Conservation (phyloP, 2,888 invertebrate genomes). For the Pilophorus perplexus region DNA sequence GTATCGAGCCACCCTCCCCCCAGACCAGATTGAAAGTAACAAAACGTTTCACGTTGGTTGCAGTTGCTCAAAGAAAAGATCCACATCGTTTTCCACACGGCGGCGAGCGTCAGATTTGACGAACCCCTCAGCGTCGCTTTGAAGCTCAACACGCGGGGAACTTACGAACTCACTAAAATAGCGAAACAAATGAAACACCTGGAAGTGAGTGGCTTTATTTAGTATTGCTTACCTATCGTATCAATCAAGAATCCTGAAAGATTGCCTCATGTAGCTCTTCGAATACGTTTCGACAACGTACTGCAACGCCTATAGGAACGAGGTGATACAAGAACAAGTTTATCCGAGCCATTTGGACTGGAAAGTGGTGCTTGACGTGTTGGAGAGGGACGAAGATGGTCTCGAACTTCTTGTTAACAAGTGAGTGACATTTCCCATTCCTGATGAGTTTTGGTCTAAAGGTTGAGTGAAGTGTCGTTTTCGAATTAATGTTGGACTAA, state of each 20-base stretch:
- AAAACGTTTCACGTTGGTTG: too few relatives aligned
- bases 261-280: conserved; percentile 30
- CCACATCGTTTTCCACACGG: conserved; percentile 47
- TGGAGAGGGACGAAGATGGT: conserved; percentile 41
- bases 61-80: conserved; percentile 46
- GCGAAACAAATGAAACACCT: conserved; percentile 47
- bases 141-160: conserved; percentile 46
- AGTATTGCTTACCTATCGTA: background rate
- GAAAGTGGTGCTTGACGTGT: conserved; percentile 42
- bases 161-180: conserved; percentile 46
- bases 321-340: conserved; percentile 37
- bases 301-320: conserved; percentile 40
- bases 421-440: too few relatives aligned
- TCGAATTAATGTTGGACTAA: too few relatives aligned
- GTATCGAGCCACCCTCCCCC: too few relatives aligned
- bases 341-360: conserved; percentile 39
- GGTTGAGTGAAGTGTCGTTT: too few relatives aligned
- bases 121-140: conserved; percentile 46
- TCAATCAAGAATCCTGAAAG: background rate
- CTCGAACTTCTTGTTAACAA: conserved; percentile 38
- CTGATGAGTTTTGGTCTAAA: too few relatives aligned
- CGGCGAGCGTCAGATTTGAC: conserved; percentile 48
- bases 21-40: too few relatives aligned
- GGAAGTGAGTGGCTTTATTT: conserved; percentile 40
- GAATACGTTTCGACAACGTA: conserved; percentile 44